A percentile compares a stretch with the other conserved stretches of the same genome.
phyloP scores from a whole-genome alignment of 2,113 vertebrate genomes.

The Pelusios castaneus region DNA sequence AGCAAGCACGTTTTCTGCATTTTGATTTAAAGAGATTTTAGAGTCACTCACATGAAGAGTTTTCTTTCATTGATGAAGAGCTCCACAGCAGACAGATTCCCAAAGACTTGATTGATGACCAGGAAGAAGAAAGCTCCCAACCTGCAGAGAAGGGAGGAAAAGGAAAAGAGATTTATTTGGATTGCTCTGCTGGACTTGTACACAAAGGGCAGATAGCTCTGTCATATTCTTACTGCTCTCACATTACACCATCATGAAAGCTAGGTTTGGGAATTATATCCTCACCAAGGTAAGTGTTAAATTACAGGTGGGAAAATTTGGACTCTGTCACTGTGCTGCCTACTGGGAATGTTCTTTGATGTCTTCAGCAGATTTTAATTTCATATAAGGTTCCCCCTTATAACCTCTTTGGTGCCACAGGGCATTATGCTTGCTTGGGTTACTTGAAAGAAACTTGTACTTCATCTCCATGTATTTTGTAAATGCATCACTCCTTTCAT shows the following conservation, averaged over 20 bases:
- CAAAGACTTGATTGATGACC: slow-evolving; percentile 85
- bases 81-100: slow-evolving; percentile 83
- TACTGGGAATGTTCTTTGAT: not conserved
- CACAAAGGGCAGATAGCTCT: not conserved
- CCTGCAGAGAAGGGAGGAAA: slow-evolving; percentile 44
- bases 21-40: not conserved
- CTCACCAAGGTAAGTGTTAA: not conserved
- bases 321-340: not conserved
- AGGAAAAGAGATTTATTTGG: not conserved
- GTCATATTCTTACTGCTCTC: not conserved
- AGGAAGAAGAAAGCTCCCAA: slow-evolving; percentile 83
- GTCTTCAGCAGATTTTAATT: not conserved
- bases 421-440: not conserved
- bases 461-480: not conserved
- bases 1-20: not conserved
- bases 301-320: no score
- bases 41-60: slow-evolving; percentile 80
- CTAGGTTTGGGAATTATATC: no score
- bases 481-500: not conserved
- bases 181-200: not conserved
- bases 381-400: not conserved
- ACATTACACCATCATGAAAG: not conserved
- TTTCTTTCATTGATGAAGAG: slow-evolving; percentile 83
- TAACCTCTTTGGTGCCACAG: no score
- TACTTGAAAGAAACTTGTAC: not conserved